Percentiles rank a stretch among this genome's conserved stretches.
These are phyloP conservation scores for Zoanthus gigantus DNA, from an alignment of 92 coral and sea anemone genomes.

Conservation along the genomic window DNA sequence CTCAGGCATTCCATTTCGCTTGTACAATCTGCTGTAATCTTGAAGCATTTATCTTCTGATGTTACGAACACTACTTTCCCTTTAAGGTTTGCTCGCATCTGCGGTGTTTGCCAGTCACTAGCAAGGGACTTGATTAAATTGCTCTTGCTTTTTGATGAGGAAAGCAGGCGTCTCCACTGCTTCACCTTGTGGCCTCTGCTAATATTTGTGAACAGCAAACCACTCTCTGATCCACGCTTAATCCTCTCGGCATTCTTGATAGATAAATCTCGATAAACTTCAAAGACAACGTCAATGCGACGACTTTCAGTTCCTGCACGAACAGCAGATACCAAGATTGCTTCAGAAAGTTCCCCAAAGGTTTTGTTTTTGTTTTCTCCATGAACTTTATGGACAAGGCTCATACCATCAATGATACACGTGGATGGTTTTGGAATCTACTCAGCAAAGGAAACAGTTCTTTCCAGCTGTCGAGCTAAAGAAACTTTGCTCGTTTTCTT, in stretches of 20 bases:
- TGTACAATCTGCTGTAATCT: neutral
- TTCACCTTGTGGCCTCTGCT: conserved; percentile 23
- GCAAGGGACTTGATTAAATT: conserved; percentile 57
- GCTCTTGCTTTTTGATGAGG: conserved; percentile 32
- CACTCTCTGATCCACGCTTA: conserved; percentile 46
- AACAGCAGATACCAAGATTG: conserved; percentile 37
- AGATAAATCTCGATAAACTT: conserved; percentile 41
- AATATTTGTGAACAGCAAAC: conserved; percentile 48
- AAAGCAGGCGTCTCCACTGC: conserved; percentile 29
- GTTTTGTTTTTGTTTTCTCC: conserved; percentile 52
- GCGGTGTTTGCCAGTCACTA: conserved; percentile 40
- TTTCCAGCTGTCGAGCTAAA: conserved; percentile 58
- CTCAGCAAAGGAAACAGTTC: conserved; percentile 44
- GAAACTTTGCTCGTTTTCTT: conserved; percentile 66
- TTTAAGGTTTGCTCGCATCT: conserved; percentile 7
- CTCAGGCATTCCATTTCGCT: neutral
- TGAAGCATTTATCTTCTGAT: conserved; percentile 32
- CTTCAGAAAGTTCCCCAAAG: conserved; percentile 55
- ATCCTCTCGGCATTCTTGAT: conserved; percentile 70
- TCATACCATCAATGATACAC: conserved; percentile 64
- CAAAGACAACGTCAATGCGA: conserved; percentile 56
- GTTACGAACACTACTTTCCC: conserved; percentile 30
- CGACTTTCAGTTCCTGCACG: conserved; percentile 12
- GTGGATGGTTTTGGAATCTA: conserved; percentile 50
- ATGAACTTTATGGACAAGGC: conserved; percentile 58